Percentiles rank a stretch among this genome's conserved stretches.
Conservation (phyloP, 2,888 invertebrate genomes). For the Zygogramma bicolorata region DNA sequence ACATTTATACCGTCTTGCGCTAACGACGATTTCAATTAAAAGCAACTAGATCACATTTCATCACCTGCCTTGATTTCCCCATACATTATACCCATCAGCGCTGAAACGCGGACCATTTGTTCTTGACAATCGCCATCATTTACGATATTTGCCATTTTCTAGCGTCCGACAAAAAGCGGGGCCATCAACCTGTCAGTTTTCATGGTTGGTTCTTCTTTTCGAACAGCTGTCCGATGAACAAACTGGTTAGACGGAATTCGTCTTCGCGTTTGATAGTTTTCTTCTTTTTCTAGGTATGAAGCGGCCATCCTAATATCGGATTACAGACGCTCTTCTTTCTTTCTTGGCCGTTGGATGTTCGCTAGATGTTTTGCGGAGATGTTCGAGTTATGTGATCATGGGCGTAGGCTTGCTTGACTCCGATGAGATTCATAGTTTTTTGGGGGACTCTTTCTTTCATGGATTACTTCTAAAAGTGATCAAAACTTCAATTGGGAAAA, state of each 20-base stretch:
- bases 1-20: neutral
- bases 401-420: neutral
- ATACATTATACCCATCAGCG: neutral
- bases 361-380: neutral
- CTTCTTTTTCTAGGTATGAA: neutral
- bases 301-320: constrained; percentile 12
- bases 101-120: constrained; percentile 28
- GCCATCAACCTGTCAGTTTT: constrained; percentile 42
- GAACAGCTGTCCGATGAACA: constrained; percentile 45
- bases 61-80: constrained; percentile 5
- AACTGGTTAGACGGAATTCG: constrained; percentile 51
- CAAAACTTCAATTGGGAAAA: too few relatives aligned
- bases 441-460: neutral
- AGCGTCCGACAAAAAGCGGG: constrained; percentile 38
- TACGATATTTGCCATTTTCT: constrained; percentile 44
- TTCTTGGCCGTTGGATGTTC: neutral
- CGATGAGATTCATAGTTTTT: neutral
- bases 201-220: constrained; percentile 30
- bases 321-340: neutral
- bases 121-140: constrained; percentile 29
- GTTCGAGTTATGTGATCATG: neutral
- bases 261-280: constrained; percentile 43
- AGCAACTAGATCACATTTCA: constrained; percentile 1
- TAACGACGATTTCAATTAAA: neutral
- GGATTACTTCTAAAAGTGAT: neutral